Evolutionary conservation across 2,888 invertebrate species (phyloP), one percentile per base, ranked within the genome.

Genomic region (Sphinx pinastri): DNA sequence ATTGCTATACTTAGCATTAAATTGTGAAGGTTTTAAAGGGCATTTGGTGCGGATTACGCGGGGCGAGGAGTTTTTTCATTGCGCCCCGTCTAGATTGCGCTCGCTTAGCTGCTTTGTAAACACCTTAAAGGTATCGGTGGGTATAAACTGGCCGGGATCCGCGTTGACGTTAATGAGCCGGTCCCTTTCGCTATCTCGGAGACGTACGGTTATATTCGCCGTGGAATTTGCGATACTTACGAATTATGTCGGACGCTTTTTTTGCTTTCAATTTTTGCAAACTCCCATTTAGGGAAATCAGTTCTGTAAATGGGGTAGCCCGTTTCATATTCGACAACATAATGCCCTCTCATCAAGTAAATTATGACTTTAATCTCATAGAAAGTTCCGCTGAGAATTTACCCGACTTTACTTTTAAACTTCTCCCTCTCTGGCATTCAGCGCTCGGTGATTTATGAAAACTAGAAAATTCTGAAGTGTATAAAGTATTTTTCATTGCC

Each of bases 1-100:
- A 93, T 91, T 89, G 91, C 90, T 87, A 89, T 90, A 90, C 92
- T 93, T 91, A 92, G 87, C 89, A 91, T 92, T 92, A 93, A 93
- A 93, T 93, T 90, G 90, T 89, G 85, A 85, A 87, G 86, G 85
- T 87, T 86, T 91, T 91, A 88, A 91, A 88, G 87, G 89, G 86
- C 83, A 87, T 91, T 91, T 85, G 83, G 74, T 81, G 79, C 77
- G 89, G 91, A 92, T 93, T 92, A 93, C 84, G 81, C 78, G 77
- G 81, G 84, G 81, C 78, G 81, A 78, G 81, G 81, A 79, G 80
- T 91, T 91, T 88, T 91, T 91, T 87, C 87, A 87, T 85, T 88
- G 85, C 81, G 77, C 79, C 74, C 80, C 81, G 81, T 79, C 87
- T 86, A 87, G 86, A 89, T 91, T 89, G 86, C 81, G 81, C 77